Base-by-base conservation (phyloP, 2,113 vertebrate species). In the Dendropsophus ebraccatus region DNA sequence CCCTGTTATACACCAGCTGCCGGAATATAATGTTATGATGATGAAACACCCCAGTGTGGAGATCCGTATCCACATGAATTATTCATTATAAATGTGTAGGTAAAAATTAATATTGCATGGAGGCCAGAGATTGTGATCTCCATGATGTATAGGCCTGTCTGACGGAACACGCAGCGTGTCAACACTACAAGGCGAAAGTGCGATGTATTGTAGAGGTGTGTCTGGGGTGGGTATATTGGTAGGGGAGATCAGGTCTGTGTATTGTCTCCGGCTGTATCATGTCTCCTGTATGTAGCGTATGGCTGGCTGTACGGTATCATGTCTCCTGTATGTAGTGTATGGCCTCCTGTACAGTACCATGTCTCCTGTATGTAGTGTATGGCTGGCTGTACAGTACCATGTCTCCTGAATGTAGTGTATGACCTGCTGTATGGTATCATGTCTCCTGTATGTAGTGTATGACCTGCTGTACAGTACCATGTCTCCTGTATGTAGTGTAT, bases 11-110 rank as follows among this genome's bases (percentile, higher is more conserved):
- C 35, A 23, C 54, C 77, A 80, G 77, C 54, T 62, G 77, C 37
- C 77, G 6, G 54, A 54, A 25, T 54, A 23, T 62, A 60, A 80
- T 45, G 35, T 60, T 79, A 13, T 80, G 60, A 80, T 80, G 77
- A 80, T 60, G 28, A 62, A 80, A 58, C 23, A 62, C 77, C 23
- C 35, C 35, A 5, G 23, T 5, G 23, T 25, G 19, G 10, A 30
- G 52, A n/a, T 21, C 23, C 28, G 52, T 41, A 37, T 58, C 17
- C 6, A 16, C 77, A 80, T 80, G 56, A 80, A 80, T 80, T 45
- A 80, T 80, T 80, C 35, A 80, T 62, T 25, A 23, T 62, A 60
- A 45, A 62, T 80, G 32, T 41, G 54, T 37, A 80, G 32, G 54
- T 80, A 80, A 56, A 32, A 79, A 58, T 65, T 79, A 79, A 79